phyloP scores from a whole-genome alignment of 2,888 invertebrate genomes.

The Ashinkailepas kermadecensis region DNA sequence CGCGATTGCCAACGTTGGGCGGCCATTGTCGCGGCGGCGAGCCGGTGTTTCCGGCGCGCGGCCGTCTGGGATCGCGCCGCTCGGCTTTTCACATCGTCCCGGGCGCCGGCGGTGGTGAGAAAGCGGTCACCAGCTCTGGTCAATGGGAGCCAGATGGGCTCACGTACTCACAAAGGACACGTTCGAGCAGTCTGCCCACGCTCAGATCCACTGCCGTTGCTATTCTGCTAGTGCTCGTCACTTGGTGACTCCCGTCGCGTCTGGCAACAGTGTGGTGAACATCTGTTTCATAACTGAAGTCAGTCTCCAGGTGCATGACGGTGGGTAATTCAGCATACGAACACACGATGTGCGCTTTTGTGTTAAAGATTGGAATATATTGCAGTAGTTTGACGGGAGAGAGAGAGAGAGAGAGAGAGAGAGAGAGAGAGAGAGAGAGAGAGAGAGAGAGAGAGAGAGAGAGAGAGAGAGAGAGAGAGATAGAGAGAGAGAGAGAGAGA shows the following conservation, averaged over 20 bases:
- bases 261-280: too few species aligned
- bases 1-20: background rate
- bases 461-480: background rate
- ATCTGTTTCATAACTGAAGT: too few species aligned
- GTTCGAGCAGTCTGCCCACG: too few species aligned
- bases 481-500: background rate
- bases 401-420: background rate
- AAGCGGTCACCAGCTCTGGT: background rate
- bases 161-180: too few species aligned
- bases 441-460: background rate
- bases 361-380: too few species aligned
- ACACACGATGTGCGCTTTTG: too few species aligned
- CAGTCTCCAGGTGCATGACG: too few species aligned
- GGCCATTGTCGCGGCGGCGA: background rate
- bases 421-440: background rate
- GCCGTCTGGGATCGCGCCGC: background rate
- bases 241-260: too few species aligned
- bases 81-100: background rate
- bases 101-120: background rate
- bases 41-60: background rate
- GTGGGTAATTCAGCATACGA: too few species aligned
- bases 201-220: too few species aligned
- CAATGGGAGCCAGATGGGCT: too few species aligned
- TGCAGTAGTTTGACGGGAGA: background rate
- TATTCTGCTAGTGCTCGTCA: too few species aligned